phyloP scores from a whole-genome alignment of 2,113 vertebrate genomes.

The Aramus guarauna region DNA sequence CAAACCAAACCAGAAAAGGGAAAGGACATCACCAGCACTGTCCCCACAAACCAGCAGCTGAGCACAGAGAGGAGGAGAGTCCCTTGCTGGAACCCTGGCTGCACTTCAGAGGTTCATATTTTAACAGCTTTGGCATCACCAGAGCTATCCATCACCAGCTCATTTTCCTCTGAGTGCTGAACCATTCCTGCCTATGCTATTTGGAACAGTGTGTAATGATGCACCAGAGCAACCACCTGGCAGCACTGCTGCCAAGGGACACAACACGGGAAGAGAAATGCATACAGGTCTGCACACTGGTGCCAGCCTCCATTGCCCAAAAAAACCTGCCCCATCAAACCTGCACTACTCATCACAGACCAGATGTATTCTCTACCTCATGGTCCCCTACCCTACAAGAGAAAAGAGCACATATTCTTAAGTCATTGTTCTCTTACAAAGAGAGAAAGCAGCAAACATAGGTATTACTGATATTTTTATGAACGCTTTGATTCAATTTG shows the following conservation, averaged over 20 bases:
- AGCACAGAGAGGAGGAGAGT: neutral
- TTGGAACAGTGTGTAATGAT: slow-evolving; percentile 87
- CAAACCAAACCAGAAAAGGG: neutral
- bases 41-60: neutral
- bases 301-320: neutral
- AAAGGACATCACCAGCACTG: neutral
- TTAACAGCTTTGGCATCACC: slow-evolving; percentile 74
- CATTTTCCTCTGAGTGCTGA: slow-evolving; percentile 82
- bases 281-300: neutral
- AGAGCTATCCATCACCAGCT: slow-evolving; percentile 87
- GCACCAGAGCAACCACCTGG: slow-evolving; percentile 67
- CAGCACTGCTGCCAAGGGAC: slow-evolving; percentile 71
- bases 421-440: neutral
- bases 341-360: neutral
- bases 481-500: neutral
- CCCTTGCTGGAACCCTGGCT: neutral
- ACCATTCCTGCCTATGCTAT: slow-evolving; percentile 80
- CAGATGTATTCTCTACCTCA: neutral
- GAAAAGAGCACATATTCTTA: neutral
- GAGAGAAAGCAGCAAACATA: neutral
- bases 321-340: neutral
- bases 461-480: neutral
- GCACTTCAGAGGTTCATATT: slow-evolving; percentile 79
- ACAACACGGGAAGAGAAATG: rapidly evolving
- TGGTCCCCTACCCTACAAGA: rapidly evolving